Evolutionary conservation across 2,797 vertebrate species (phyloP).

Genomic region (Thaleichthys pacificus): DNA sequence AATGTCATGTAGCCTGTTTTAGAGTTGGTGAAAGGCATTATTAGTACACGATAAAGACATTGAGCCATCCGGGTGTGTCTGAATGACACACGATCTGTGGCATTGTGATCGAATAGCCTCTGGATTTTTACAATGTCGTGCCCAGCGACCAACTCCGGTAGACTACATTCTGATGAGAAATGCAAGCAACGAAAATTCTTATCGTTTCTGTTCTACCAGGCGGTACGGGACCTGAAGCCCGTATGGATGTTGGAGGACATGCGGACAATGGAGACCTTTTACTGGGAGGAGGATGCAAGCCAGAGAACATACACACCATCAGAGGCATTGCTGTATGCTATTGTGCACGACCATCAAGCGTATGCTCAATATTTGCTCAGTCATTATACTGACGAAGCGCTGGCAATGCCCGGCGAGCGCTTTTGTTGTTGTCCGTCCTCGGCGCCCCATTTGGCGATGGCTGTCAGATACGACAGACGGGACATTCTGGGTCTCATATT

Average conservation of each 20-base stretch:
- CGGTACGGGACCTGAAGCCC: conserved; percentile 84
- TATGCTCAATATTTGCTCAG: conserved; percentile 83
- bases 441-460: conserved; percentile 82
- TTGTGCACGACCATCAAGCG: conserved; percentile 85
- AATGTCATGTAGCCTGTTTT: not conserved
- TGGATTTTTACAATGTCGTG: conserved; percentile 51
- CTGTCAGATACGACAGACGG: conserved; percentile 82
- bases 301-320: conserved; percentile 81
- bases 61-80: not conserved
- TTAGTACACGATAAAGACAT: not conserved
- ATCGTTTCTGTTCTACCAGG: conserved; percentile 84
- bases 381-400: conserved; percentile 79
- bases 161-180: conserved; percentile 64
- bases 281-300: conserved; percentile 78
- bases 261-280: conserved; percentile 84
- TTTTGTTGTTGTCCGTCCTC: conserved; percentile 83
- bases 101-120: not conserved
- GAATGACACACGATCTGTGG: conserved; percentile 7
- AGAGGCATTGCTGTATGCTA: conserved; percentile 86
- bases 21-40: not conserved
- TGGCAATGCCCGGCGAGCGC: conserved; percentile 80
- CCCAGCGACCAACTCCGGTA: conserved; percentile 42
- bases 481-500: conserved; percentile 83
- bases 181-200: conserved; percentile 74
- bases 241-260: conserved; percentile 88